Conservation (phyloP, 2,113 vertebrate species). For the Progne subis region DNA sequence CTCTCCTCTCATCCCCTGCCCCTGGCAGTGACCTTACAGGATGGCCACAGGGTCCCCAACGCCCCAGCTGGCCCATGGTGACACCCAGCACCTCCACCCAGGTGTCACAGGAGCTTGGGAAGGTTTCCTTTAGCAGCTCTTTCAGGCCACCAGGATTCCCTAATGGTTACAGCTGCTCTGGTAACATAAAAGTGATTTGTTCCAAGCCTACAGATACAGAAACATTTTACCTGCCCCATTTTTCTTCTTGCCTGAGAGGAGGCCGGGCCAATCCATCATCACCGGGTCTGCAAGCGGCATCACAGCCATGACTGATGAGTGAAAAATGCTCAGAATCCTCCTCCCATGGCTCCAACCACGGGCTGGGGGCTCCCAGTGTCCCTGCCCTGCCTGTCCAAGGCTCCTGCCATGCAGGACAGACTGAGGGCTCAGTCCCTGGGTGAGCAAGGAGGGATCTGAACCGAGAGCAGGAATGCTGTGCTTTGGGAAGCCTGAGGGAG, state of each 20-base stretch:
- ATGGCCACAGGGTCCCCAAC: neutral
- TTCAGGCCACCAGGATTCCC: neutral
- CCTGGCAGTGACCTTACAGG: neutral
- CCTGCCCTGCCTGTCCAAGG: neutral
- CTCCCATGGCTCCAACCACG: fast-evolving
- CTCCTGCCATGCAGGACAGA: fast-evolving
- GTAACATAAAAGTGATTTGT: slow-evolving; percentile 7
- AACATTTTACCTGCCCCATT: slow-evolving; percentile 14
- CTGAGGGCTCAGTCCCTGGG: neutral
- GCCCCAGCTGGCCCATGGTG: neutral
- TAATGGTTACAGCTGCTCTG: neutral
- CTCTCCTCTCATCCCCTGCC: fast-evolving
- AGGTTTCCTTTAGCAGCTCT: neutral
- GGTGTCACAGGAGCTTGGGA: neutral
- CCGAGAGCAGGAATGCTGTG: neutral
- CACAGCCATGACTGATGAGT: neutral
- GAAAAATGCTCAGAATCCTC: neutral
- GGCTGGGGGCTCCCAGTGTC: fast-evolving
- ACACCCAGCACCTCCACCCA: fast-evolving
- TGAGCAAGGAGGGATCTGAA: fast-evolving
- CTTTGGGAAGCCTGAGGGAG: neutral
- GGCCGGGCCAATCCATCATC: neutral
- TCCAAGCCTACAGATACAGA: neutral
- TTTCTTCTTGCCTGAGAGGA: neutral
- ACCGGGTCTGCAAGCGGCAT: neutral